Percentiles rank a stretch among this genome's conserved stretches.
These are phyloP conservation scores for Drosophila nr. perissopoda DNA, from an alignment of 2,888 invertebrate genomes.

Conservation along the genomic window DNA sequence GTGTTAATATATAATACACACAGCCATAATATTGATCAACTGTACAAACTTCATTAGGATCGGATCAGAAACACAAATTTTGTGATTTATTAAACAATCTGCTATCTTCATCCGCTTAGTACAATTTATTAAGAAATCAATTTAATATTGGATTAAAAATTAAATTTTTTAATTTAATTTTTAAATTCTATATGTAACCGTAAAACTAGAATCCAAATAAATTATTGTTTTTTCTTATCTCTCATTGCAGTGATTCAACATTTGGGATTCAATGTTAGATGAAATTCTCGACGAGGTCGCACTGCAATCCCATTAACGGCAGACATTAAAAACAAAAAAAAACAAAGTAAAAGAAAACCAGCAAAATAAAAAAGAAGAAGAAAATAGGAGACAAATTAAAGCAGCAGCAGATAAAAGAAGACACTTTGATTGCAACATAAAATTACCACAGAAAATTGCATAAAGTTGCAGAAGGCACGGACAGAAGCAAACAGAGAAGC, in stretches of 20 bases:
- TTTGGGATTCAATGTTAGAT: constrained; percentile 35
- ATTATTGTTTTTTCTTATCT: neutral
- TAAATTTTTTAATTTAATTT: too few relatives aligned
- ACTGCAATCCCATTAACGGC: constrained; percentile 54
- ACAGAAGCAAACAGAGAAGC: neutral
- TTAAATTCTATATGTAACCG: constrained; percentile 4
- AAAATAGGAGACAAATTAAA: constrained; percentile 44
- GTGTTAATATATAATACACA: neutral
- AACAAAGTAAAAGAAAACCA: neutral
- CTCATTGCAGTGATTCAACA: constrained; percentile 35
- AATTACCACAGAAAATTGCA: constrained; percentile 73
- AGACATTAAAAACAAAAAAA: constrained; percentile 24
- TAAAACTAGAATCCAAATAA: neutral
- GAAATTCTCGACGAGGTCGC: constrained; percentile 15
- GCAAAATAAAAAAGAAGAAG: neutral
- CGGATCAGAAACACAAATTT: neutral
- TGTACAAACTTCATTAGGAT: neutral
- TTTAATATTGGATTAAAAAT: neutral
- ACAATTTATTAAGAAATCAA: neutral
- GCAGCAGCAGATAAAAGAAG: constrained; percentile 42
- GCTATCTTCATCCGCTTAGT: neutral
- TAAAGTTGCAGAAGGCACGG: constrained; percentile 47
- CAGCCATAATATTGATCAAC: neutral
- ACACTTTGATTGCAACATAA: constrained; percentile 59
- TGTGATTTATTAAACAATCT: neutral